phyloP scores from a whole-genome alignment of 2,888 invertebrate species.

The Limnephilus auricula region DNA sequence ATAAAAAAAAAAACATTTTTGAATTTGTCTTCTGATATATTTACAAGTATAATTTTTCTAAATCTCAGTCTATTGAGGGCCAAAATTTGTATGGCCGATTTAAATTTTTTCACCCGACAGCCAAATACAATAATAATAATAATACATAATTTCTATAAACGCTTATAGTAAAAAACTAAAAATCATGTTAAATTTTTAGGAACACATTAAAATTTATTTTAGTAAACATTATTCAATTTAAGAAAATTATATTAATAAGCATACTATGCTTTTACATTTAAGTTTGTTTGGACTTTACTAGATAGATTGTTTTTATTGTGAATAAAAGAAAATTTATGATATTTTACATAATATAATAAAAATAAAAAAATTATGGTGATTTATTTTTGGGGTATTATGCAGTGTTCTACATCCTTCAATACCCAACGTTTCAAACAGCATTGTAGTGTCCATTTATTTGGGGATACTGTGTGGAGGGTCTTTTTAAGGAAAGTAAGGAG shows the following conservation, averaged over 20 bases:
- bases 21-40: slow-evolving; percentile 38
- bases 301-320: not conserved
- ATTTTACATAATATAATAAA: not conserved
- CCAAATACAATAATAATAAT: slow-evolving; percentile 9
- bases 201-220: slow-evolving; percentile 6
- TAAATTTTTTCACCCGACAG: slow-evolving; percentile 12
- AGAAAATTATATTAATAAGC: not conserved
- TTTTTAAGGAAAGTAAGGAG: too few relatives aligned
- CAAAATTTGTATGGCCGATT: slow-evolving; percentile 36
- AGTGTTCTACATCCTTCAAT: too few relatives aligned
- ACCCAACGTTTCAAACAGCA: too few relatives aligned
- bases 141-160: not conserved
- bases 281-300: not conserved
- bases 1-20: slow-evolving; percentile 11
- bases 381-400: too few relatives aligned
- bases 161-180: slow-evolving; percentile 39
- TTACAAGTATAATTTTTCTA: slow-evolving; percentile 47
- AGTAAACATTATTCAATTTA: not conserved
- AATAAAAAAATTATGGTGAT: not conserved
- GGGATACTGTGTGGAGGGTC: too few relatives aligned
- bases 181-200: slow-evolving; percentile 45
- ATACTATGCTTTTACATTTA: not conserved
- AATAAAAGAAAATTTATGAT: not conserved
- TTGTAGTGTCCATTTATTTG: too few relatives aligned
- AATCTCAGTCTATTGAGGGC: slow-evolving; percentile 53